phyloP scores from a whole-genome alignment of 2,113 vertebrate species.

The Oryzias melastigma region DNA sequence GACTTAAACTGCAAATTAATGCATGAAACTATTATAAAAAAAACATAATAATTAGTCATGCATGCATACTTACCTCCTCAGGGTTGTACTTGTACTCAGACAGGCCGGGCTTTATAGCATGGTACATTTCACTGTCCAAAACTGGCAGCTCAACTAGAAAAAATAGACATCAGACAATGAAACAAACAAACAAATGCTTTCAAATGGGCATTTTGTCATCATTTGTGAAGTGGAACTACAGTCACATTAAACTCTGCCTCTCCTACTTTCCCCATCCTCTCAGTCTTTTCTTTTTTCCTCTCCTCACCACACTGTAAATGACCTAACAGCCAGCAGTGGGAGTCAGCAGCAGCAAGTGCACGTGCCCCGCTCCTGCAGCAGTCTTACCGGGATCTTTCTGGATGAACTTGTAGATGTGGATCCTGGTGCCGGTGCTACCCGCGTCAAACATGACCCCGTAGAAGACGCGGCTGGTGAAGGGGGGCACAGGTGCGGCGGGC shows the following conservation, averaged over 20 bases:
- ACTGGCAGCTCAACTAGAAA: constrained; percentile 82
- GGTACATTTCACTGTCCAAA: constrained; percentile 92
- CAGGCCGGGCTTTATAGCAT: constrained; percentile 94
- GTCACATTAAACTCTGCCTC: constrained; percentile 47
- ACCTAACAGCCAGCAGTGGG: constrained; percentile 53
- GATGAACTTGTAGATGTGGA: constrained; percentile 96
- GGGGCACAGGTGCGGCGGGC: constrained; percentile 45
- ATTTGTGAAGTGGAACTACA: constrained; percentile 30
- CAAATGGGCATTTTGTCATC: neutral
- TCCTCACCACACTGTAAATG: constrained; percentile 62
- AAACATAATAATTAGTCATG: constrained; percentile 18
- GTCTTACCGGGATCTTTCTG: constrained; percentile 86
- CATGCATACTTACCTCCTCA: constrained; percentile 80
- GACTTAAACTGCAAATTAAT: neutral
- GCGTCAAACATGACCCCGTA: constrained; percentile 98
- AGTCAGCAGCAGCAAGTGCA: constrained; percentile 48
- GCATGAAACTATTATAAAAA: too few species aligned
- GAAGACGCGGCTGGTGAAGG: constrained; percentile 78
- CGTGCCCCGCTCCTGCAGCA: neutral
- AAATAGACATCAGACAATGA: constrained; percentile 19
- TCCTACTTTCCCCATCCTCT: constrained; percentile 49
- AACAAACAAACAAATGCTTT: neutral
- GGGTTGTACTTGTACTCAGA: constrained; percentile 91
- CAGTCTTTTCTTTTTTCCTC: constrained; percentile 48
- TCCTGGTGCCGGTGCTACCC: constrained; percentile 94